A percentile compares a stretch with the other conserved stretches of the same genome.
These are phyloP conservation scores for Ctenodactylus gundi DNA, from an alignment of 2,113 vertebrate species.

Conservation along the genomic window DNA sequence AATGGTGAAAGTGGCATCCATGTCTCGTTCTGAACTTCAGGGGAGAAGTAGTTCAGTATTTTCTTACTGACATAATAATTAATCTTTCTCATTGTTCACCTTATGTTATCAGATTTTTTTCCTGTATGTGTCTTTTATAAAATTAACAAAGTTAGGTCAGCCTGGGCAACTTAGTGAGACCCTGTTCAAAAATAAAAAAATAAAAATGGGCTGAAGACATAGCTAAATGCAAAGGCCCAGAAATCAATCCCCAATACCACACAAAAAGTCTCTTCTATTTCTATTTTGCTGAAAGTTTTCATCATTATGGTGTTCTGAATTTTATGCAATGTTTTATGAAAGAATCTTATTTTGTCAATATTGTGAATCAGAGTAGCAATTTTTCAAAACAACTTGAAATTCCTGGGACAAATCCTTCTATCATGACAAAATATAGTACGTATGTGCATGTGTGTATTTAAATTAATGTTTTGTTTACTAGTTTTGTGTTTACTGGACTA, in stretches of 20 bases:
- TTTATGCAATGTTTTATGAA: background rate
- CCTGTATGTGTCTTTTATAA: too few species aligned
- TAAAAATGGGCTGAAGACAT: too few species aligned
- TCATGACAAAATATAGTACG: background rate
- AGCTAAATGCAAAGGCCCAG: too few species aligned
- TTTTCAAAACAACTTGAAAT: background rate
- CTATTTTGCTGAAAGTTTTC: background rate
- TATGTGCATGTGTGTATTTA: background rate
- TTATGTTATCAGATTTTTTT: background rate
- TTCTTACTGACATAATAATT: background rate
- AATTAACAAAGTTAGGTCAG: too few species aligned
- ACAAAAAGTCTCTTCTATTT: background rate
- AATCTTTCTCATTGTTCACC: background rate
- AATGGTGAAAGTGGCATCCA: background rate
- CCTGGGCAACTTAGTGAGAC: too few species aligned
- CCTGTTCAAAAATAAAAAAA: too few species aligned
- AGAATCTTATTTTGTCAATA: background rate
- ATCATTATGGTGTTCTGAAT: background rate
- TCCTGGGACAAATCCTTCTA: background rate
- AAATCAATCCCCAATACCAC: too few species aligned
- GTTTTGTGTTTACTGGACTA: background rate
- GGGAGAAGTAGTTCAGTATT: background rate
- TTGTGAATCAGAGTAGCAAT: background rate
- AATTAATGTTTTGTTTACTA: background rate
- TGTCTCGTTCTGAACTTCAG: background rate